Conservation (phyloP, 2,888 invertebrate genomes). For the Galerucella calmariensis region DNA sequence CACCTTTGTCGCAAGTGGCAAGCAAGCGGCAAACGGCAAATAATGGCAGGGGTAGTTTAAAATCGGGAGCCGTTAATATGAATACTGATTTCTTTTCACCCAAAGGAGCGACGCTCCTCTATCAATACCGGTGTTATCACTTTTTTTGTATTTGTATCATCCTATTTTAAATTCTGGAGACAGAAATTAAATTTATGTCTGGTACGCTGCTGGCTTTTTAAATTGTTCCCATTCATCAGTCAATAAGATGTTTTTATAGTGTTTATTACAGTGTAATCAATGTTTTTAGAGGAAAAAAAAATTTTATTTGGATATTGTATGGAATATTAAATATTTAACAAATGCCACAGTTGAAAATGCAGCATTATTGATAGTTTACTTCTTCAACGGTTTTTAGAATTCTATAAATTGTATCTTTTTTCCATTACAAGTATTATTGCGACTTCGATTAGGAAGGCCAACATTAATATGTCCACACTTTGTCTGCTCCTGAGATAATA, state of each 20-base stretch:
- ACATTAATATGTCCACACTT: no score
- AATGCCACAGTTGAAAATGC: no score
- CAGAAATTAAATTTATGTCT: slow-evolving; percentile 51
- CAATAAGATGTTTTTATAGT: slow-evolving; percentile 9
- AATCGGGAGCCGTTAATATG: slow-evolving; percentile 63
- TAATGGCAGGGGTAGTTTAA: slow-evolving; percentile 50
- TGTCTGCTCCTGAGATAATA: no score
- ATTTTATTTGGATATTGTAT: no score
- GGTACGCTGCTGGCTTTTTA: slow-evolving; percentile 45
- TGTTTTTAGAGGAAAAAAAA: background rate
- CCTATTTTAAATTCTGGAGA: slow-evolving; percentile 48
- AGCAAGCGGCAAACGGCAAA: slow-evolving; percentile 46
- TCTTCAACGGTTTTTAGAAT: no score
- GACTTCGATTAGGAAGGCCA: no score
- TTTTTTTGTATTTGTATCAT: slow-evolving; percentile 51
- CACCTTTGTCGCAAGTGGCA: slow-evolving; percentile 57
- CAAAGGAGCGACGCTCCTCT: slow-evolving; percentile 49
- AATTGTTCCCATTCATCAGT: slow-evolving; percentile 37
- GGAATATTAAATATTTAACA: no score
- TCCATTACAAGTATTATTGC: no score
- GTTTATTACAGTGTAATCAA: background rate
- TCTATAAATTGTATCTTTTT: no score
- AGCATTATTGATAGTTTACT: no score
- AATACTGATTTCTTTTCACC: slow-evolving; percentile 55
- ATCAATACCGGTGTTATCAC: slow-evolving; percentile 58